Evolutionary conservation across 1,140 invertebrate species (phyloP).

Genomic region (Pomacea maculata): DNA sequence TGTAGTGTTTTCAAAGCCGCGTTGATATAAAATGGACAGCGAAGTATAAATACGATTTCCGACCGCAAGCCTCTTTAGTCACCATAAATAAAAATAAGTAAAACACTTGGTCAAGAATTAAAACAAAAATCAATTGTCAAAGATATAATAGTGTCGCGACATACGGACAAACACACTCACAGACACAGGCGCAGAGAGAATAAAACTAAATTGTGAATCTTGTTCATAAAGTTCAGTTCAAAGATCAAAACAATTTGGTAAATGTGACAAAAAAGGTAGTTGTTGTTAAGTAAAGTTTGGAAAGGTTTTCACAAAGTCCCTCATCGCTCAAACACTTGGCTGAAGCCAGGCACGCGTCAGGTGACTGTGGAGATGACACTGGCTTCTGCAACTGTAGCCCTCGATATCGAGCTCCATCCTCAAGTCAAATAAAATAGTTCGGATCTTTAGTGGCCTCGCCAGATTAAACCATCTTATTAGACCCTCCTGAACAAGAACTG

Average conservation of each 20-base stretch:
- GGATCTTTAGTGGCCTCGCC: too few species aligned
- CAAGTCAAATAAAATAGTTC: too few species aligned
- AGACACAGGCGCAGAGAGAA: not conserved
- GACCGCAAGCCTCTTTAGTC: not conserved
- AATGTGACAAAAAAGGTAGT: too few species aligned
- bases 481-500: too few species aligned
- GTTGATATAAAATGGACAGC: not conserved
- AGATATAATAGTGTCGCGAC: not conserved
- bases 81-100: not conserved
- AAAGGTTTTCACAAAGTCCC: not conserved
- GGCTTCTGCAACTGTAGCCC: not conserved
- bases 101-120: not conserved
- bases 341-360: conserved; percentile 12
- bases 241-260: not conserved
- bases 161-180: not conserved
- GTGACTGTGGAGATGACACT: not conserved
- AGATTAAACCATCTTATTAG: too few species aligned
- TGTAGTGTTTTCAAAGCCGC: not conserved
- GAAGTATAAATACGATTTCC: not conserved
- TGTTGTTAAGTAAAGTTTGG: conserved; percentile 14
- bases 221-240: not conserved
- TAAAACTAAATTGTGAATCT: not conserved
- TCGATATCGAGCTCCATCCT: too few species aligned
- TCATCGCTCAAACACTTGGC: conserved; percentile 8
- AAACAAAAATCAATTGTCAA: not conserved